Evolutionary conservation across 2,888 invertebrate genomes (phyloP).

Genomic region (Physocephala rufipes): DNA sequence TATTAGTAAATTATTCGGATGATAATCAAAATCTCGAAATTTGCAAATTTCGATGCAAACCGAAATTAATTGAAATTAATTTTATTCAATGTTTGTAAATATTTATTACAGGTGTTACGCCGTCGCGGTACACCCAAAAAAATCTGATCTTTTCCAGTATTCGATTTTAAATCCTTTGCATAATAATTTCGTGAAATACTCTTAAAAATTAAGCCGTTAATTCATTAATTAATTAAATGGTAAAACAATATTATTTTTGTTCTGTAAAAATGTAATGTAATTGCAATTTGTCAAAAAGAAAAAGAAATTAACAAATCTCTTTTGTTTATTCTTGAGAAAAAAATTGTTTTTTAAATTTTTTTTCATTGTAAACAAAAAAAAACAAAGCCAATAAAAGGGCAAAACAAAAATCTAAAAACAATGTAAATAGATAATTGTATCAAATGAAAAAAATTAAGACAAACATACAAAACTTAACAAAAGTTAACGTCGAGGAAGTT

Average conservation of each 20-base stretch:
- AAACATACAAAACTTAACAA: background rate
- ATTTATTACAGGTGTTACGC: background rate
- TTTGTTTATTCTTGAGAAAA: slow-evolving; percentile 34
- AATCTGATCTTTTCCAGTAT: too few species aligned
- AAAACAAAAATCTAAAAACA: slow-evolving; percentile 2
- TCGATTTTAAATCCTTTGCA: too few species aligned
- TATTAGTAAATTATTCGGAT: too few species aligned
- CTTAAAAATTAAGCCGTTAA: too few species aligned
- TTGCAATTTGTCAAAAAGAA: background rate
- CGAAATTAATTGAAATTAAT: background rate
- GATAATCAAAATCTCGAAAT: background rate
- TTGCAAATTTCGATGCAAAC: background rate
- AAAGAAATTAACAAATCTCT: slow-evolving; percentile 5
- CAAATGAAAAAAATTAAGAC: background rate
- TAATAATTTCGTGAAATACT: too few species aligned
- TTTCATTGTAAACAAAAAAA: slow-evolving; percentile 5
- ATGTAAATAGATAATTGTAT: slow-evolving; percentile 15
- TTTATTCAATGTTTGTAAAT: background rate
- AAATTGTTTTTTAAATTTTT: slow-evolving; percentile 25
- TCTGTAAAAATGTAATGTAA: background rate
- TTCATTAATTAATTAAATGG: too few species aligned
- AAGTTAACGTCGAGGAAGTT: background rate
- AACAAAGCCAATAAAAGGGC: slow-evolving; percentile 1
- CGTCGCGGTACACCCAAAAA: background rate
- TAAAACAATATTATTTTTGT: too few species aligned